A percentile compares a stretch with the other conserved stretches of the same genome.
Conservation (phyloP, 2,113 vertebrate genomes). For the Nothocercus nigrocapillus region DNA sequence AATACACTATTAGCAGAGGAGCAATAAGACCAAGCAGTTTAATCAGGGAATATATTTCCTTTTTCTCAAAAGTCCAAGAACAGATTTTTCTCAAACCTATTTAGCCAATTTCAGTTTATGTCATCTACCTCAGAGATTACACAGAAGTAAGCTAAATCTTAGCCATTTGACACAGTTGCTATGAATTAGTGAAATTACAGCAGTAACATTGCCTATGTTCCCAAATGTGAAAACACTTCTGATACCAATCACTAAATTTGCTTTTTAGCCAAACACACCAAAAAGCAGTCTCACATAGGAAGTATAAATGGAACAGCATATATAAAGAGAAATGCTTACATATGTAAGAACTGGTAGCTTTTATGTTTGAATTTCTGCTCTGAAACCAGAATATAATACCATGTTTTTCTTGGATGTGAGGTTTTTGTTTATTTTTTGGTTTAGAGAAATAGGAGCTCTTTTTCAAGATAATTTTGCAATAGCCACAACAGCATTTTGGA, state of each 20-base stretch:
- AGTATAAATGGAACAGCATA: not conserved
- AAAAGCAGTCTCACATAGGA: not conserved
- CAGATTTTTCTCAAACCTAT: not conserved
- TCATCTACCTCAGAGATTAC: not conserved
- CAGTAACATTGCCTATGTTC: not conserved
- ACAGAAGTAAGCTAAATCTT: not conserved
- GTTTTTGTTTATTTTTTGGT: not conserved
- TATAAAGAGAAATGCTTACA: rapidly evolving
- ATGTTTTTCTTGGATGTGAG: not conserved
- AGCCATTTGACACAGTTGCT: not conserved
- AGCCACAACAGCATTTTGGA: not conserved
- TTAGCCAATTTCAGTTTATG: not conserved
- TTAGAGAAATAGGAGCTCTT: not conserved
- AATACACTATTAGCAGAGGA: not conserved
- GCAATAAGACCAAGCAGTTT: not conserved
- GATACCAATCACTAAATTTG: not conserved
- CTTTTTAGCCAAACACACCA: not conserved
- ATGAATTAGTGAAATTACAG: not conserved
- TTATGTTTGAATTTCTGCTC: not conserved
- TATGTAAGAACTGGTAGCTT: not conserved
- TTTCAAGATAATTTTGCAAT: not conserved
- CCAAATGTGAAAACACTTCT: not conserved
- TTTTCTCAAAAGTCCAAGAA: not conserved
- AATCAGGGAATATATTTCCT: not conserved
- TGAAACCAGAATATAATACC: not conserved